Conservation (phyloP, 1,140 invertebrate genomes). For the Plectrocnemia conspersa region DNA sequence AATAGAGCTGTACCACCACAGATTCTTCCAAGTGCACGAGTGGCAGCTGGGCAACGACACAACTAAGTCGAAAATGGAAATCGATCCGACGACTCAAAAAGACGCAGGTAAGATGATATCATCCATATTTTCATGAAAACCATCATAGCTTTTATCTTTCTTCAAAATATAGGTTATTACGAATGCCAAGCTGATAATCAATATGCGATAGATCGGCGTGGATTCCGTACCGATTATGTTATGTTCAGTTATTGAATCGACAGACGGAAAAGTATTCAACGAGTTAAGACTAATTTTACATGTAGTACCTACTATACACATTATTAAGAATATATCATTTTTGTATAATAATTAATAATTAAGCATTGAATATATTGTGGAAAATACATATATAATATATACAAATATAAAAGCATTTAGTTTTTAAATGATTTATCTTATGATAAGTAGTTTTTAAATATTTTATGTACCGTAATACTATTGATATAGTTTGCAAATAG, state of each 20-base stretch:
- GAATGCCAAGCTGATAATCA: conserved; percentile 74
- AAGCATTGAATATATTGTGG: too few relatives aligned
- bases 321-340: not conserved
- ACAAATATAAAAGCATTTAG: too few relatives aligned
- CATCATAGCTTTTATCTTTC: not conserved
- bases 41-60: conserved; percentile 65
- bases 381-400: too few relatives aligned
- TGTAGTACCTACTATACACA: not conserved
- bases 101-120: conserved; percentile 51
- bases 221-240: conserved; percentile 67
- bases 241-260: conserved; percentile 55
- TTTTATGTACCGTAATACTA: too few relatives aligned
- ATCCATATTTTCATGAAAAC: not conserved
- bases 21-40: conserved; percentile 74
- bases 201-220: conserved; percentile 65
- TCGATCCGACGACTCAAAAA: conserved; percentile 82
- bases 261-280: too few relatives aligned
- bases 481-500: too few relatives aligned
- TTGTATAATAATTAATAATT: too few relatives aligned
- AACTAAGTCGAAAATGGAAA: conserved; percentile 81
- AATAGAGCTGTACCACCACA: conserved; percentile 72
- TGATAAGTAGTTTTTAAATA: too few relatives aligned
- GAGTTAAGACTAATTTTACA: too few relatives aligned
- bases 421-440: too few relatives aligned
- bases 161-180: conserved; percentile 57